Base-by-base conservation (phyloP, 2,888 invertebrate species). In the Limnephilus lunatus region DNA sequence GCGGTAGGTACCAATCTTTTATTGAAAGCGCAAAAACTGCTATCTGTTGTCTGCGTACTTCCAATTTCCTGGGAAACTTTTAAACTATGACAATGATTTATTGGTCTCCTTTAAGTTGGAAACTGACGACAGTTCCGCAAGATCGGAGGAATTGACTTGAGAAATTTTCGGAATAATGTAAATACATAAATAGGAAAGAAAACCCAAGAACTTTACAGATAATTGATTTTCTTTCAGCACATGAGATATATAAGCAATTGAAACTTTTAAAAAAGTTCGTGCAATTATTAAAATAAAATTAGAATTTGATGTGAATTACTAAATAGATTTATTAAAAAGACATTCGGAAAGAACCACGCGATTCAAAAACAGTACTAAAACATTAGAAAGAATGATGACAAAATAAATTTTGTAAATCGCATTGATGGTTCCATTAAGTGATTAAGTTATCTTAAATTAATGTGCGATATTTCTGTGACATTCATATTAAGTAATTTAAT, bases 401-500 rank as follows among this genome's bases (percentile, higher is more conserved):
- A 53, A 53, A 53, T 53, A 68, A 68, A 25, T 68, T n/a, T 68
- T 4, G 7, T 68, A 68, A 68, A 25, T 68, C 68, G 68, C 25
- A 68, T 68, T 68, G 68, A 68, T 68, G n/a, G 25, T 68, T 68
- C n/a, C 19, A 68, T 25, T 25, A n/a, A 68, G 68, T 68, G 68
- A 68, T 68, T 68, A 68, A 68, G 25, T 68, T 68, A 68, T 68
- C 25, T 44, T 86, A 48, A 44, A 39, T 86, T 9, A 44, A 86
- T 25, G 86, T 86, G 86, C 86, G 86, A 44, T 44, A 86, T 86
- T 86, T 86, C 44, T 25, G 86, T 44, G 44, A 86, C 86, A 48
- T 86, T 30, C 25, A 44, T 86, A 86, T 86, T 86, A 39, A 86
- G 44, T 86, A 86, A 44, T 86, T 86, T 86, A 86, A 86, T 86